Base-by-base conservation (phyloP, 2,888 invertebrate genomes). In the Tineola bisselliella region DNA sequence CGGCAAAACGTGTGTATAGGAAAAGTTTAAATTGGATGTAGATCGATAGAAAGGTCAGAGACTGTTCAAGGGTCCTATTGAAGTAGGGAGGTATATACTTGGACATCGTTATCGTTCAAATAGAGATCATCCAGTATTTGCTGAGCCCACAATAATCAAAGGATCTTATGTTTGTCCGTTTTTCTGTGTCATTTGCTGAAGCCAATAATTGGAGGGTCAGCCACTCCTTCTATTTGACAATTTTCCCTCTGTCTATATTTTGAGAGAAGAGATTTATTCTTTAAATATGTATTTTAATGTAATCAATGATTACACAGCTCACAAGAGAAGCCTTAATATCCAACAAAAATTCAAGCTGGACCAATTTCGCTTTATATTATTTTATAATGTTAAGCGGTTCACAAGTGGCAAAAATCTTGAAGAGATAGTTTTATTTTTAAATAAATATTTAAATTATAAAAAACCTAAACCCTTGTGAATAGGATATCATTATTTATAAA, bases 21-120 rank as follows among this genome's bases (percentile, higher is more conserved):
- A 48, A 48, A 48, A 48, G 15, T 48, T 48, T 48, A 48, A 48
- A 48, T 48, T 48, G 48, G 48, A 6, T 17, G 8, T 62, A 62
- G 62, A 61, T 62, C 61, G 60, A 44, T 56, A 25, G 58, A 58
- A 58, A 58, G 58, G 58, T 58, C 58, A 58, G 30, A 33, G 25
- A 11, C 30, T 56, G n/a, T 31, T 33, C 19, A 33, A 33, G 19
- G 58, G 58, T 58, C 13, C n/a, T 13, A 58, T 58, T 58, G 58
- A 11, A 58, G 33, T 33, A 17, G 58, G 12, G 33, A 19, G 61
- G 63, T 60, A 64, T 61, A 62, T 63, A 62, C 33, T 61, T 31
- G 62, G 44, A 61, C 63, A 63, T 63, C 62, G 62, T 64, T 64
- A 63, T 63, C 63, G 62, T 61, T 57, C 44, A 61, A 54, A 61